Percentiles rank a stretch among this genome's conserved stretches.
phyloP scores from a whole-genome alignment of 2,888 invertebrate genomes.

The Biston stratarius region DNA sequence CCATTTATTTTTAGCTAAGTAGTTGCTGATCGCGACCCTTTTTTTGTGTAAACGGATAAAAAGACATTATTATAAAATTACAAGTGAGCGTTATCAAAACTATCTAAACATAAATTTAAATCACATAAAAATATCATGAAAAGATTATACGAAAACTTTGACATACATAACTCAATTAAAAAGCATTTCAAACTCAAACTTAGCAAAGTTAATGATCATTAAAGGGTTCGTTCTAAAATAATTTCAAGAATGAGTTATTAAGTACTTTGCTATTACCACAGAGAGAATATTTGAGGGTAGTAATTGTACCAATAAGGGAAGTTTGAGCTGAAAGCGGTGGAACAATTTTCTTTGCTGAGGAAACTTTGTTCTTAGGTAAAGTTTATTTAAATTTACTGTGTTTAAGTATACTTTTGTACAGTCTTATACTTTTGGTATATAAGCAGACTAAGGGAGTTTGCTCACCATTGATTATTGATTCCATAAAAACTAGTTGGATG shows the following conservation, averaged over 20 bases:
- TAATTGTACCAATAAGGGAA: conserved; percentile 75
- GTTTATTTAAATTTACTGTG: neutral
- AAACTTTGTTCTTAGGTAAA: neutral
- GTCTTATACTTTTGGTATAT: too few relatives aligned
- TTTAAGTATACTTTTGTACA: too few relatives aligned
- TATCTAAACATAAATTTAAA: neutral
- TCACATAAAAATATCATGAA: neutral
- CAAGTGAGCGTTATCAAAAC: too few relatives aligned
- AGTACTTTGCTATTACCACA: conserved; percentile 57
- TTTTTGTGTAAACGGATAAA: too few relatives aligned
- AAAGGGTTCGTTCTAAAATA: conserved; percentile 49
- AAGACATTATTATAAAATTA: too few relatives aligned
- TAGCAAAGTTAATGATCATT: conserved; percentile 36
- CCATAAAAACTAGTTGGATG: too few relatives aligned
- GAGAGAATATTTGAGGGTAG: conserved; percentile 77
- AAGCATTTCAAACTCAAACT: conserved; percentile 44
- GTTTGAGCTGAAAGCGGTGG: conserved; percentile 62
- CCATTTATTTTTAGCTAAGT: too few relatives aligned
- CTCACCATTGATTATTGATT: too few relatives aligned
- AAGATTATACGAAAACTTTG: neutral
- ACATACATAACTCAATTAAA: neutral
- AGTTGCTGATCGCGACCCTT: too few relatives aligned
- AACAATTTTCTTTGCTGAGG: conserved; percentile 61
- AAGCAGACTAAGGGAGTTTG: too few relatives aligned
- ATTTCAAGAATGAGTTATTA: conserved; percentile 59